Base-by-base conservation (phyloP, 2,113 vertebrate species). In the Coryphaenoides rupestris region DNA sequence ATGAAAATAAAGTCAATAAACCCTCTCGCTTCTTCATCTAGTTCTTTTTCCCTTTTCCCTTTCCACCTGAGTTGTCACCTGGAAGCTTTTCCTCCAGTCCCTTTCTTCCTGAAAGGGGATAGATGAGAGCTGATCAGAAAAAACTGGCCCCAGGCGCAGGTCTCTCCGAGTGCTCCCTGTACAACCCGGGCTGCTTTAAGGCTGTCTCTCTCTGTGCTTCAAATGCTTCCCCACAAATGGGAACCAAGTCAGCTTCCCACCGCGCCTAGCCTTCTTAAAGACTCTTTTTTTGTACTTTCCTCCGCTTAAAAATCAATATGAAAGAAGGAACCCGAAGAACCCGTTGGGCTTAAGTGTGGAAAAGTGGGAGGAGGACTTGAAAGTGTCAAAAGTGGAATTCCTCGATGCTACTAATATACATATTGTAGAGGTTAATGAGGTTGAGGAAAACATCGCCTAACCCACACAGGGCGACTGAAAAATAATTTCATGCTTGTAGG, bases 131-230 rank as follows among this genome's bases (percentile, higher is more conserved):
- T 66, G 65, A 78, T 86, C 69, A 81, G 72, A 84, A 57, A 55
- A 57, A 55, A 83, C 84, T 71, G 76, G 84, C 89, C 84, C 77
- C 56, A 19, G 85, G 87, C 81, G 2, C 46, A 62, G 73, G 69
- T 62, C 72, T 81, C 79, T 68, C 69, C 47, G 21, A 81, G 74
- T 50, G 62, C 81, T 68, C 72, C 40, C 75, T 73, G 75, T 66
- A 72, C 70, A 80, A 76, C 57, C 79, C 63, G 17, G 55, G 57
- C 75, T 79, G 73, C 74, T 85, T 87, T 66, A 76, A 74, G 76
- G 68, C 61, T 68, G 63, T 70, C 62, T 70, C 65, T 66, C 60
- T 77, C 75, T 77, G 67, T 58, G 69, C 66, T 86, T 86, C 76
- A 84, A 86, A 81, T 74, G 70, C 76, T 76, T 73, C 71, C 60